Percentiles rank a stretch among this genome's conserved stretches.
Conservation (phyloP, 2,888 invertebrate genomes). For the Lasius platythorax region DNA sequence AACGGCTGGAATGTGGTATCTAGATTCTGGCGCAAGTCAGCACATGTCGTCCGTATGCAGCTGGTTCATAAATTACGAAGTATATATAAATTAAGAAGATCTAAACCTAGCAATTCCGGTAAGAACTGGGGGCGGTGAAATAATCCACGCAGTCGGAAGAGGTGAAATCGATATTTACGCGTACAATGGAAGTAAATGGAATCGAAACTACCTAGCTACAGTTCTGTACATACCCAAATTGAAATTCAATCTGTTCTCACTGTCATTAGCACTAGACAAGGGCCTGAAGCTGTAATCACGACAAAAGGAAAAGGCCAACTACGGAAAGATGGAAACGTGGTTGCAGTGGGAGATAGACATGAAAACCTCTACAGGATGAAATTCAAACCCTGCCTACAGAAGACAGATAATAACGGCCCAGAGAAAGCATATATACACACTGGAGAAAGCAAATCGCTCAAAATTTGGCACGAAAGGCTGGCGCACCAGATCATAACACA, state of each 20-base stretch:
- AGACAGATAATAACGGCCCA: no score
- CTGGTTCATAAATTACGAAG: background rate
- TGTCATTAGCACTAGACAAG: background rate
- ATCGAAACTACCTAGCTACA: background rate
- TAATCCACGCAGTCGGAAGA: background rate
- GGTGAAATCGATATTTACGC: background rate
- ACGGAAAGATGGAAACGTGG: background rate
- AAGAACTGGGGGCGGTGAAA: background rate
- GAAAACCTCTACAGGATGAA: background rate
- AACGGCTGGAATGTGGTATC: background rate
- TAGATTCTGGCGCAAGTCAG: background rate
- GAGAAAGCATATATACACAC: background rate
- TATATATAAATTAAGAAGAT: background rate
- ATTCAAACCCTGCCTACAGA: background rate
- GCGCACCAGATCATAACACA: background rate
- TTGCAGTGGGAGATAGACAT: background rate
- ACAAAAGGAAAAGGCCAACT: background rate
- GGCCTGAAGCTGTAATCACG: background rate
- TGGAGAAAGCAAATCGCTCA: background rate
- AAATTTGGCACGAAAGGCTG: background rate
- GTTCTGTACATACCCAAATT: background rate
- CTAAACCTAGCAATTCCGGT: background rate
- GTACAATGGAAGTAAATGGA: background rate
- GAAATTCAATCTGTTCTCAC: background rate
- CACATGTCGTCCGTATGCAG: background rate